phyloP scores from a whole-genome alignment of 1,140 invertebrate species.

The Belonocnema kinseyi region DNA sequence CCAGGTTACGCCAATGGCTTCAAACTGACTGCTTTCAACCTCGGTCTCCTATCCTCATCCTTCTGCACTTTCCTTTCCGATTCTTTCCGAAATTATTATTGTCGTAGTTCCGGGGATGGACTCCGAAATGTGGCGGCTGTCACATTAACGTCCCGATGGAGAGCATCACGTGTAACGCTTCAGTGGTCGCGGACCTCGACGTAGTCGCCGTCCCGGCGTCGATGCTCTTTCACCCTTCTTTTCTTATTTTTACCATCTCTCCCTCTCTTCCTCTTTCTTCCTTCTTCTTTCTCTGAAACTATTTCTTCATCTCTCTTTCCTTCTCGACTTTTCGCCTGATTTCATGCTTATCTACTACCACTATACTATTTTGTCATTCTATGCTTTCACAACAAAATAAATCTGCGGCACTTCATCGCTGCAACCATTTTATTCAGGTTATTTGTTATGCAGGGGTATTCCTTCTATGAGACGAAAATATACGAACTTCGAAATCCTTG shows the following conservation, averaged over 20 bases:
- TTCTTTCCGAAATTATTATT: constrained; percentile 66
- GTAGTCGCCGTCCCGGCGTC: constrained; percentile 55
- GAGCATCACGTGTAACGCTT: constrained; percentile 65
- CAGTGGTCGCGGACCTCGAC: constrained; percentile 53
- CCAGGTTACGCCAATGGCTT: constrained; percentile 11
- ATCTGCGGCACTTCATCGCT: not conserved
- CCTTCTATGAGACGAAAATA: not conserved
- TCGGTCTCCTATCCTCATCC: not conserved
- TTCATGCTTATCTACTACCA: not conserved
- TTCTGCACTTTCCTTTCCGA: constrained; percentile 52
- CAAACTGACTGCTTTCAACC: constrained; percentile 1
- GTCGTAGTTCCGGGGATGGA: constrained; percentile 60
- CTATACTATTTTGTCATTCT: not conserved
- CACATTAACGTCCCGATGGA: constrained; percentile 65
- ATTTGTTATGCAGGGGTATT: constrained; percentile 10
- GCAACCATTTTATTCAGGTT: constrained; percentile 9
- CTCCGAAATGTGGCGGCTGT: constrained; percentile 68
- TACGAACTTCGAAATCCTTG: not conserved
- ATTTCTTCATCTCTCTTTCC: constrained; percentile 45
- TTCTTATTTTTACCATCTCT: constrained; percentile 36
- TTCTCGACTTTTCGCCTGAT: constrained; percentile 50
- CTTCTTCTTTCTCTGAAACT: constrained; percentile 39
- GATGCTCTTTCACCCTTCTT: constrained; percentile 42
- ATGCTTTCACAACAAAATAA: constrained; percentile 8
- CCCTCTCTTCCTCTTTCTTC: constrained; percentile 38